Base-by-base conservation (phyloP, 1,140 invertebrate genomes). In the Helicoverpa armigera region DNA sequence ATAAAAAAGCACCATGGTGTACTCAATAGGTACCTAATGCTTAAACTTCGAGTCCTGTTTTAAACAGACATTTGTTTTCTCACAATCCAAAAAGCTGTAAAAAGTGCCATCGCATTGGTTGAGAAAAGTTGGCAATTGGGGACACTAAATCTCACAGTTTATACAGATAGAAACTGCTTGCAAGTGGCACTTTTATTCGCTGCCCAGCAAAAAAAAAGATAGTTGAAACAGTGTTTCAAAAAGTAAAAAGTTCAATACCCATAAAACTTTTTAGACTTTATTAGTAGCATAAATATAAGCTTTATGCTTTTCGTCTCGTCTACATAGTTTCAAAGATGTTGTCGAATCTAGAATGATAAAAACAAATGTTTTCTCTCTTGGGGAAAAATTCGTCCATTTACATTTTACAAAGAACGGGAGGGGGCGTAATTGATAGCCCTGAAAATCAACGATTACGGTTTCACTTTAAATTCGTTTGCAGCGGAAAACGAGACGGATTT, bases 371-470 rank as follows among this genome's bases (percentile, higher is more conserved):
- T 70, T 23, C 35, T 73, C 43, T 43, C 13, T 65, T 50, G 18
- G 58, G 13, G 12, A 29, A 51, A 18, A 7, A 67, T 35, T 43
- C 14, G 53, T 4, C 13, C 13, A 85, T 83, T 83, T 80, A 80
- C 82, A 85, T 82, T 82, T 83, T 83, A 83, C 77, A 73, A 72
- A 72, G 72, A 77, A 69, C 53, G 69, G 74, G 67, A 82, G 80
- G 81, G 79, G 70, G 72, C 63, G 63, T 72, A 86, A 86, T 82
- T 86, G 80, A 86, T 86, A 84, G 79, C 80, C 70, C 29, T 9
- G 29, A 77, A 70, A 54, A 80, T 53, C 65, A 74, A 75, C 73
- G 77, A 75, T 81, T 78, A 79, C 76, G 53, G 73, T 53, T 29
- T 43, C 51, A 16, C 48, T 69, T 81, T 79, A 79, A 83, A 82